phyloP scores from a whole-genome alignment of 2,113 vertebrate genomes.

The Zeus faber region DNA sequence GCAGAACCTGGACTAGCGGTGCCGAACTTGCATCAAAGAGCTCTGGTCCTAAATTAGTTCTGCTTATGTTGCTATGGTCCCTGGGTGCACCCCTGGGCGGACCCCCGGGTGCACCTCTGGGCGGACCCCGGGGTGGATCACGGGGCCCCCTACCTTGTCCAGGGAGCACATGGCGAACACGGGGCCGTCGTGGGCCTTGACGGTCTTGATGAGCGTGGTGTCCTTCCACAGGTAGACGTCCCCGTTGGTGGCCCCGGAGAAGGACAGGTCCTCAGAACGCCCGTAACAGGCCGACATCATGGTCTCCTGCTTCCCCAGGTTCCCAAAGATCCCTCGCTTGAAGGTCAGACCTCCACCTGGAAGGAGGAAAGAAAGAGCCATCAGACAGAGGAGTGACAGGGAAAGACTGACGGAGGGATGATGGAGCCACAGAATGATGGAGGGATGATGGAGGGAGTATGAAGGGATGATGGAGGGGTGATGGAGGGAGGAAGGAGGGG shows the following conservation, averaged over 20 bases:
- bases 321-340: conserved; percentile 88
- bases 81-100: too few relatives aligned
- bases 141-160: conserved; percentile 83
- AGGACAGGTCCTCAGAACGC: conserved; percentile 87
- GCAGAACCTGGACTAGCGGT: too few relatives aligned
- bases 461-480: too few relatives aligned
- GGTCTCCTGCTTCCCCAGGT: conserved; percentile 85
- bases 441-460: background rate
- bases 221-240: conserved; percentile 98
- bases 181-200: conserved; percentile 95
- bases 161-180: conserved; percentile 96
- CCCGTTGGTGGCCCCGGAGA: conserved; percentile 90
- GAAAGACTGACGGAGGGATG: too few relatives aligned
- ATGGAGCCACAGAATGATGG: background rate
- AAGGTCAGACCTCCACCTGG: conserved; percentile 93
- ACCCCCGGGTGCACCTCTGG: too few relatives aligned
- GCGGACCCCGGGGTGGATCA: too few relatives aligned
- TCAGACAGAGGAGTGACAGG: too few relatives aligned
- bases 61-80: too few relatives aligned
- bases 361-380: too few relatives aligned
- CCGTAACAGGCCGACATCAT: conserved; percentile 96
- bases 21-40: too few relatives aligned
- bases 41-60: too few relatives aligned
- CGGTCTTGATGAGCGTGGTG: conserved; percentile 84
- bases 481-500: background rate